phyloP scores from a whole-genome alignment of 2,888 invertebrate genomes.

The Drosophila nigritarsus region DNA sequence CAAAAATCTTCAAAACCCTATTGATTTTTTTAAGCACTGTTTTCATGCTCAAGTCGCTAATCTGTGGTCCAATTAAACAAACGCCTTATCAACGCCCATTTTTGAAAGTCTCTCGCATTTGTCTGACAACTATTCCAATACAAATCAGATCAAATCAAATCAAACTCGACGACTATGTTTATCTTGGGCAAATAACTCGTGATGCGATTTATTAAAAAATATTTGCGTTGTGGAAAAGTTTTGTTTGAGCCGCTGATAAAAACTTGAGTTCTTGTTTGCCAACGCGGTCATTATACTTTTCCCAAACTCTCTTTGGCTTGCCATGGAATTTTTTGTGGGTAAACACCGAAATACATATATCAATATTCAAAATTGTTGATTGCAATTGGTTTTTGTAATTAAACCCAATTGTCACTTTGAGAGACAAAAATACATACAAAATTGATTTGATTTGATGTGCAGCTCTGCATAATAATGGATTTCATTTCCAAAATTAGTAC shows the following conservation, averaged over 20 bases:
- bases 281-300: slow-evolving; percentile 65
- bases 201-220: slow-evolving; percentile 59
- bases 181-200: slow-evolving; percentile 22
- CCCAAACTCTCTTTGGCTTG: slow-evolving; percentile 14
- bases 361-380: slow-evolving; percentile 5
- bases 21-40: neutral
- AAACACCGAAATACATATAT: slow-evolving; percentile 8
- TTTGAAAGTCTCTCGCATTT: slow-evolving; percentile 3
- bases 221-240: slow-evolving; percentile 54
- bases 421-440: neutral
- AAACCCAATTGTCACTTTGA: neutral
- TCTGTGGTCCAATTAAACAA: neutral
- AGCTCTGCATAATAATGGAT: neutral
- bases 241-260: slow-evolving; percentile 65
- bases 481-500: neutral
- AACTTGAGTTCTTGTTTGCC: slow-evolving; percentile 45
- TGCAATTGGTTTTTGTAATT: neutral
- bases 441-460: neutral
- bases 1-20: neutral
- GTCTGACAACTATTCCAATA: slow-evolving; percentile 1
- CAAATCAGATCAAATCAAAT: slow-evolving; percentile 1
- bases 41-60: neutral
- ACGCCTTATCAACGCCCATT: slow-evolving; percentile 46
- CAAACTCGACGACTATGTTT: slow-evolving; percentile 8
- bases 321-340: slow-evolving; percentile 50